These are phyloP conservation scores for Forpus xanthops DNA, from an alignment of 2,797 vertebrate species.

Conservation along the genomic window DNA sequence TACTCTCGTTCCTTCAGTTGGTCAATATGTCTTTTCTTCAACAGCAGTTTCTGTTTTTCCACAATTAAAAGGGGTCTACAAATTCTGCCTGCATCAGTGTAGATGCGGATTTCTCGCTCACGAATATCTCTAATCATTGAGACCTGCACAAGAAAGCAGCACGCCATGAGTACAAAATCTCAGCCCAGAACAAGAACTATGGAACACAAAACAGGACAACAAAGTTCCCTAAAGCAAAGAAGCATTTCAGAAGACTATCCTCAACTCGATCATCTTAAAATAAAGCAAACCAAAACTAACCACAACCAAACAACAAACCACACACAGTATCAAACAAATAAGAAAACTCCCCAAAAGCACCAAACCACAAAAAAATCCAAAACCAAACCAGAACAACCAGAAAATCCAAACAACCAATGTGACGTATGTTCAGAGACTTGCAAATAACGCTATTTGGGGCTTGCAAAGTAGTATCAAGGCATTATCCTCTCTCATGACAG, in stretches of 20 bases:
- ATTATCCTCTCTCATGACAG: neutral
- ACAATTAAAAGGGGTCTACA: conserved; percentile 95
- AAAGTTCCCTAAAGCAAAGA: neutral
- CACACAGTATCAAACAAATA: neutral
- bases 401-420: neutral
- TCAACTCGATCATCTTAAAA: neutral
- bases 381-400: neutral
- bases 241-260: neutral
- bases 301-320: neutral
- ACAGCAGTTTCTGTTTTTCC: conserved; percentile 93
- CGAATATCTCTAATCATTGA: conserved; percentile 98
- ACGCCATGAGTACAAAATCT: neutral
- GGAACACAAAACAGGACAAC: neutral
- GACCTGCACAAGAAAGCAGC: conserved; percentile 78
- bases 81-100: conserved; percentile 95
- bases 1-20: conserved; percentile 97
- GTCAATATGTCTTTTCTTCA: conserved; percentile 97
- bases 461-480: neutral
- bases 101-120: conserved; percentile 96
- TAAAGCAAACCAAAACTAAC: neutral
- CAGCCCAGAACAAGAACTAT: neutral
- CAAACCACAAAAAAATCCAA: neutral
- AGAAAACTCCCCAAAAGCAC: neutral
- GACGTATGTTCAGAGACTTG: neutral
- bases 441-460: neutral